Conservation (phyloP, 2,113 vertebrate species). For the Nettapus auritus region DNA sequence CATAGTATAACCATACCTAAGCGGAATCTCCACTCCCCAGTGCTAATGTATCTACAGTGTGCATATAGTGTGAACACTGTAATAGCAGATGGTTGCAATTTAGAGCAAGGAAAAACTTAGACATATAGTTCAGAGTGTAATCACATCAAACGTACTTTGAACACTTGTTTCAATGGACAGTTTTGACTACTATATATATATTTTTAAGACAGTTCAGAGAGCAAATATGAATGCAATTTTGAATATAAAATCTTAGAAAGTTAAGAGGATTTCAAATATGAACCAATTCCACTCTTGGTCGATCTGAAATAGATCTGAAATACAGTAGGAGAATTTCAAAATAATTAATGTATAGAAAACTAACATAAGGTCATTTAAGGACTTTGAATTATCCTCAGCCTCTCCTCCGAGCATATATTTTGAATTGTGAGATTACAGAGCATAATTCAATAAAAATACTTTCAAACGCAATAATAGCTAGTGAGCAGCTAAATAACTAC, state of each 20-base stretch:
- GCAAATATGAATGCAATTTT: neutral
- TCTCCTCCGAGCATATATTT: neutral
- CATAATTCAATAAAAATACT: neutral
- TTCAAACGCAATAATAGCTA: neutral
- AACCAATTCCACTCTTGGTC: neutral
- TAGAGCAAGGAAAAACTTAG: neutral
- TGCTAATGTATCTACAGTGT: neutral
- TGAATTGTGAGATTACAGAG: neutral
- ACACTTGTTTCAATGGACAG: constrained; percentile 34
- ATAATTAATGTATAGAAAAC: neutral
- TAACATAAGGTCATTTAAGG: neutral
- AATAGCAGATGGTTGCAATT: neutral
- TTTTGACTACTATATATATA: neutral
- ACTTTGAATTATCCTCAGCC: neutral
- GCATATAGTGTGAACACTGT: neutral
- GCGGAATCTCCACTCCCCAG: neutral
- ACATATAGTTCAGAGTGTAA: constrained; percentile 40
- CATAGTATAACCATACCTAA: neutral
- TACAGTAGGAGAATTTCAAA: neutral
- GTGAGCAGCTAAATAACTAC: neutral
- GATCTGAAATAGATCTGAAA: neutral
- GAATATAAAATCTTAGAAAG: neutral
- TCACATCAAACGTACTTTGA: constrained; percentile 37
- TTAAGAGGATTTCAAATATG: neutral
- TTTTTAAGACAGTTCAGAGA: neutral